Base-by-base conservation (phyloP, 1,140 invertebrate genomes). In the Nebria ingens region DNA sequence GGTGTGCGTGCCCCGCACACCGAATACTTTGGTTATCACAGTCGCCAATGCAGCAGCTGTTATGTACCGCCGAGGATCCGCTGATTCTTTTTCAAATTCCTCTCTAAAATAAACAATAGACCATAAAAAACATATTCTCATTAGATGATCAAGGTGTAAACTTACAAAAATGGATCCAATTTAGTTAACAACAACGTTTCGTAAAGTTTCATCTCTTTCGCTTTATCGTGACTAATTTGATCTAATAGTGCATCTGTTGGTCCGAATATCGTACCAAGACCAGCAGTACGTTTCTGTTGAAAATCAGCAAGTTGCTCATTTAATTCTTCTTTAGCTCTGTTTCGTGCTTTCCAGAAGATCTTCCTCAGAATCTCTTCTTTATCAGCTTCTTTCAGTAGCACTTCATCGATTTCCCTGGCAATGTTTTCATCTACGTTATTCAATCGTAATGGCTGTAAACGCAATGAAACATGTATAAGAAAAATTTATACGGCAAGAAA, bases 201-300 rank as follows among this genome's bases (percentile, higher is more conserved):
- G 83, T 59, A 89, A 76, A 61, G 88, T 82, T 73, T 83, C 81
- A 42, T 80, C 72, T 74, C 96, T 89, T 70, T 84, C 38, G 75
- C 68, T 74, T 89, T 91, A 67, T 96, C 92, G 52, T 84, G 79
- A 61, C 84, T 83, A 56, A 87, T 87, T 65, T 89, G 85, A 58
- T 85, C 79, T 2, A 97, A 74, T 57, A 87, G 81, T 42, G 79
- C 73, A 69, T 93, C 91, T n/a, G 82, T 79, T 1, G 91, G 89
- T 13, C 92, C 93, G 75, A 91, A 97, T 52, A 97, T 81, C 29
- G 84, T 87, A 11, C 87, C 90, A 51, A 96, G 74, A n/a, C 93
- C 94, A 21, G 92, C 85, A 22, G 85, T 90, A 59, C 91, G 73
- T 71, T 95, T 96, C 52, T 84, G 82, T 66, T 93, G 86, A 73